A percentile compares a stretch with the other conserved stretches of the same genome.
Evolutionary conservation across 1,140 invertebrate species (phyloP).

Genomic region (Akabosia matsudoensis): DNA sequence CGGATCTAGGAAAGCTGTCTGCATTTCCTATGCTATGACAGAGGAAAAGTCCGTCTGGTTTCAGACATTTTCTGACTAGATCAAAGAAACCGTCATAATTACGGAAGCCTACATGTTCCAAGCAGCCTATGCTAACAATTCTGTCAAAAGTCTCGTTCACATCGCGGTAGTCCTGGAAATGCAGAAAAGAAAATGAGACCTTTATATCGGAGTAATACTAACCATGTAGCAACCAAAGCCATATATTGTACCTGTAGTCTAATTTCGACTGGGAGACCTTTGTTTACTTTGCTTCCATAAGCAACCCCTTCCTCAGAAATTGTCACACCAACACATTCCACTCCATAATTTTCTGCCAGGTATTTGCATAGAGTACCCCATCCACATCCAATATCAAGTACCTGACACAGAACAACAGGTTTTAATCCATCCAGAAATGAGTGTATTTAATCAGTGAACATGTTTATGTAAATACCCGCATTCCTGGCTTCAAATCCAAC

Average conservation of each 20-base stretch:
- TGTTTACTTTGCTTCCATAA: conserved; percentile 25
- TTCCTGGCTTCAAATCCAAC: background rate
- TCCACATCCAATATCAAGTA: conserved; percentile 44
- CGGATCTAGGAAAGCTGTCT: background rate
- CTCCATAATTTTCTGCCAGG: conserved; percentile 36
- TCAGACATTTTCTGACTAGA: background rate
- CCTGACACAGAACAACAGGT: no score
- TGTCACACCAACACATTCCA: conserved; percentile 29
- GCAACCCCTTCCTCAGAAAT: conserved; percentile 36
- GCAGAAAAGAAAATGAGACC: no score
- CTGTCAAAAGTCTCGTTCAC: conserved; percentile 41
- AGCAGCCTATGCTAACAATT: background rate
- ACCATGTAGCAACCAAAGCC: no score
- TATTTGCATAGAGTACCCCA: conserved; percentile 46
- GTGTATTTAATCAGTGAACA: no score
- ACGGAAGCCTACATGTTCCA: background rate
- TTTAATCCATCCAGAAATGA: no score
- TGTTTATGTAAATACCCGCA: no score
- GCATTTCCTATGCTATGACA: background rate
- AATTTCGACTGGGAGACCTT: conserved; percentile 31
- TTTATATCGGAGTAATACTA: no score
- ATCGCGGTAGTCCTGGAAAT: conserved; percentile 43
- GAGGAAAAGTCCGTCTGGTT: background rate
- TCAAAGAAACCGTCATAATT: background rate
- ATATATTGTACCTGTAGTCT: background rate